Percentiles rank a stretch among this genome's conserved stretches.
Conservation (phyloP, 2,113 vertebrate species). For the Mixornis gularis region DNA sequence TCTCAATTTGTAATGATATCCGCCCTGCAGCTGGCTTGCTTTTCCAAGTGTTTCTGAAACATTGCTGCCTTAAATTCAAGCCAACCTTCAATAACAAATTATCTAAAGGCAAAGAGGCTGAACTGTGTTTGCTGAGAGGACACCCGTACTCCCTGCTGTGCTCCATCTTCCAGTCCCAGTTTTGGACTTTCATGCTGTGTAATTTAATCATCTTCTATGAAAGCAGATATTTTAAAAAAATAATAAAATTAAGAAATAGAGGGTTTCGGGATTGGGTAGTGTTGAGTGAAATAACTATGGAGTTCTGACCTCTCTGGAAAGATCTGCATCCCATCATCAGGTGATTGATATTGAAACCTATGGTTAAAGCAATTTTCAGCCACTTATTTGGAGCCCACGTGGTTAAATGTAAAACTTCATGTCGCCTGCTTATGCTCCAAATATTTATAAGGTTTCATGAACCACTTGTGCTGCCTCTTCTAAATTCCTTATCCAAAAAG, state of each 20-base stretch:
- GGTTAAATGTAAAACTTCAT: slow-evolving; percentile 65
- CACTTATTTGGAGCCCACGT: slow-evolving; percentile 60
- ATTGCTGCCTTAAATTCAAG: slow-evolving; percentile 65
- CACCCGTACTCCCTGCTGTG: background rate
- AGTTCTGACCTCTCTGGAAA: slow-evolving; percentile 54
- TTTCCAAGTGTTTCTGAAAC: slow-evolving; percentile 70
- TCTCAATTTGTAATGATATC: slow-evolving; percentile 73
- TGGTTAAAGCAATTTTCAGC: slow-evolving; percentile 72
- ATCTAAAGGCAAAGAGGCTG: slow-evolving; percentile 56
- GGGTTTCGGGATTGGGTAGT: slow-evolving; percentile 3
- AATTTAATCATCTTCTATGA: slow-evolving; percentile 50
- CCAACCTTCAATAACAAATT: slow-evolving; percentile 69
- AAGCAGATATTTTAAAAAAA: background rate
- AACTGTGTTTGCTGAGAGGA: slow-evolving; percentile 49
- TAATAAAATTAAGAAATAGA: background rate
- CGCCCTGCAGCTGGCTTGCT: slow-evolving; percentile 67
- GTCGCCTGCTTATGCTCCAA: slow-evolving; percentile 60
- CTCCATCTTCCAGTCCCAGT: slow-evolving; percentile 43
- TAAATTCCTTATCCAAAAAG: slow-evolving; percentile 50
- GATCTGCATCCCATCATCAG: slow-evolving; percentile 64
- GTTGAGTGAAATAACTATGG: slow-evolving; percentile 51
- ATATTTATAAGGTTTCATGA: slow-evolving; percentile 57
- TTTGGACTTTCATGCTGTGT: slow-evolving; percentile 41
- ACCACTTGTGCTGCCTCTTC: slow-evolving; percentile 30
- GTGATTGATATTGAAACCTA: slow-evolving; percentile 68